Evolutionary conservation across 2,888 invertebrate species (phyloP).

Genomic region (Troides oblongomaculatus): DNA sequence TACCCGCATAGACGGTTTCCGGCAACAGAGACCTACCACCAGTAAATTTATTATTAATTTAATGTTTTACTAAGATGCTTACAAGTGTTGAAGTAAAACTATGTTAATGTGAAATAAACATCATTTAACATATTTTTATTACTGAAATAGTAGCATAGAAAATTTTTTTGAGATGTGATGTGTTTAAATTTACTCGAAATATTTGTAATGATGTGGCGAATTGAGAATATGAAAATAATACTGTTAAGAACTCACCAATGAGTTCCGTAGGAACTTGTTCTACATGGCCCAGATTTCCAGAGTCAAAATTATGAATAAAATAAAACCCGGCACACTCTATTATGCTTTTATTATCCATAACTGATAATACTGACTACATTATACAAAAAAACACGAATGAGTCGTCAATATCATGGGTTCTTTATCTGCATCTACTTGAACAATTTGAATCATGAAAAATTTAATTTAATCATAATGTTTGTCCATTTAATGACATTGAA

Average conservation of each 20-base stretch:
- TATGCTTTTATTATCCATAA: slow-evolving; percentile 73
- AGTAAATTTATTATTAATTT: too few relatives aligned
- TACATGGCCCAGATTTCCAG: slow-evolving; percentile 91
- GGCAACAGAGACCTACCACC: too few relatives aligned
- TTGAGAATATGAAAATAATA: neutral
- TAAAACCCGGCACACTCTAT: slow-evolving; percentile 86
- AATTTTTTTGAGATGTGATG: too few relatives aligned
- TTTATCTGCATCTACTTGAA: slow-evolving; percentile 57
- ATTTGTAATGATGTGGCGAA: neutral
- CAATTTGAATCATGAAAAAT: slow-evolving; percentile 63
- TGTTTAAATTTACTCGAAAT: too few relatives aligned
- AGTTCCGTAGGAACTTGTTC: slow-evolving; percentile 84
- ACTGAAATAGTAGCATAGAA: too few relatives aligned
- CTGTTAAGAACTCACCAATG: slow-evolving; percentile 66
- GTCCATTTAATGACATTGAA: slow-evolving; percentile 69
- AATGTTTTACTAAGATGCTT: too few relatives aligned
- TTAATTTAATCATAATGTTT: slow-evolving; percentile 64
- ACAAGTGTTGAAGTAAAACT: too few relatives aligned
- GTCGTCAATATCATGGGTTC: slow-evolving; percentile 54
- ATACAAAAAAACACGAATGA: slow-evolving; percentile 59
- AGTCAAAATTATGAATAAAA: slow-evolving; percentile 94
- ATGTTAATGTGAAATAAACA: too few relatives aligned
- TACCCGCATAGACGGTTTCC: too few relatives aligned
- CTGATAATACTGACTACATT: slow-evolving; percentile 68
- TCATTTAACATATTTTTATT: too few relatives aligned